Percentiles rank a stretch among this genome's conserved stretches.
These are phyloP conservation scores for Phainopepla nitens DNA, from an alignment of 2,113 vertebrate genomes.

Conservation along the genomic window DNA sequence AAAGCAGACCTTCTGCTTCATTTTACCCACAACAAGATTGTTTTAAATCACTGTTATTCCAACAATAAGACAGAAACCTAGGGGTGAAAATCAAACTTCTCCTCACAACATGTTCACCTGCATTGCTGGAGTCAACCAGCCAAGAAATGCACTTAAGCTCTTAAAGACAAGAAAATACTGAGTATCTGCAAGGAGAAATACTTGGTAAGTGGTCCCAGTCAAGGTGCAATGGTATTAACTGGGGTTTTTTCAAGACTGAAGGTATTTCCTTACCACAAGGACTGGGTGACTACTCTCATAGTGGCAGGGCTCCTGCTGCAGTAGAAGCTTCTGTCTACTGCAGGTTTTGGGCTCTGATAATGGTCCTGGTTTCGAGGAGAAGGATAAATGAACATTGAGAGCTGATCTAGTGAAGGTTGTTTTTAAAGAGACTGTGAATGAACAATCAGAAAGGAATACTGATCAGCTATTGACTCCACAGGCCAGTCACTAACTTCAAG, in stretches of 20 bases:
- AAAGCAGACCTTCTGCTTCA: not conserved
- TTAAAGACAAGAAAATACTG: not conserved
- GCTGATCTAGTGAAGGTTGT: not conserved
- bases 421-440: not conserved
- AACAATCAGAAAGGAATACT: not conserved
- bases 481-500: conserved; percentile 10
- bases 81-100: not conserved
- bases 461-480: not conserved
- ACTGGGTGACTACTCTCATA: not conserved
- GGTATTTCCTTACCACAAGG: not conserved
- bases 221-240: not conserved
- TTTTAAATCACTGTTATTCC: not conserved
- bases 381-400: not conserved
- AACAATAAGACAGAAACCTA: not conserved
- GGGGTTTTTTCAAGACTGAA: not conserved
- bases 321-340: not conserved
- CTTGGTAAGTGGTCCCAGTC: not conserved
- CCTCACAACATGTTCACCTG: not conserved
- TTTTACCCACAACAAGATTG: not conserved
- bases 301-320: not conserved
- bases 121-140: not conserved
- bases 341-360: not conserved
- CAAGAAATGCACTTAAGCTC: not conserved
- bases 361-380: not conserved
- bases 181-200: not conserved